These are phyloP conservation scores for Etheostoma cragini DNA, from an alignment of 2,113 vertebrate genomes.

Conservation along the genomic window DNA sequence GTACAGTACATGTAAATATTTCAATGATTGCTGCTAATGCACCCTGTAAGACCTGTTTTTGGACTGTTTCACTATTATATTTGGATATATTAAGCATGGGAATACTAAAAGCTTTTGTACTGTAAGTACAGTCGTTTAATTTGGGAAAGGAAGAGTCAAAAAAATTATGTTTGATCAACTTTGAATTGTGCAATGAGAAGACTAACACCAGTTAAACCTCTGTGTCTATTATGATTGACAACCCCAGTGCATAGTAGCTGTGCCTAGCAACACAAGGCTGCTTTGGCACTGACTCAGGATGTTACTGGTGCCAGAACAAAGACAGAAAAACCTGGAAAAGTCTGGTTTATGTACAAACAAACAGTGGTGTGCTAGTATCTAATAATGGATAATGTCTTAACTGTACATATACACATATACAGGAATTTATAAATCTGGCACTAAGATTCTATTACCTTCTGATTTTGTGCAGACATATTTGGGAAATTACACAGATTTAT, in stretches of 20 bases:
- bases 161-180: not conserved
- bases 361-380: not conserved
- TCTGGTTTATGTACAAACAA: slow-evolving; percentile 15
- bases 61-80: not conserved
- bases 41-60: not conserved
- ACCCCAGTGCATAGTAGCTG: not conserved
- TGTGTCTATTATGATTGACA: slow-evolving; percentile 14
- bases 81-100: not conserved
- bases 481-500: not conserved
- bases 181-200: not conserved
- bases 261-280: slow-evolving; percentile 2
- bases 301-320: slow-evolving; percentile 6
- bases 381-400: not conserved
- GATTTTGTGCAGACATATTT: not conserved
- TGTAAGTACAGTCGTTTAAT: not conserved
- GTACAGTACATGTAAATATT: slow-evolving; percentile 25
- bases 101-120: not conserved
- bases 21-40: not conserved
- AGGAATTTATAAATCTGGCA: not conserved
- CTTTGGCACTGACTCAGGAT: slow-evolving; percentile 14
- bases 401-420: not conserved
- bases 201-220: not conserved
- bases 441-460: not conserved
- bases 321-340: not conserved
- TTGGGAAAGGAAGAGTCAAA: not conserved